These are phyloP conservation scores for Synergus japonicus DNA, from an alignment of 2,888 invertebrate species.

Conservation along the genomic window DNA sequence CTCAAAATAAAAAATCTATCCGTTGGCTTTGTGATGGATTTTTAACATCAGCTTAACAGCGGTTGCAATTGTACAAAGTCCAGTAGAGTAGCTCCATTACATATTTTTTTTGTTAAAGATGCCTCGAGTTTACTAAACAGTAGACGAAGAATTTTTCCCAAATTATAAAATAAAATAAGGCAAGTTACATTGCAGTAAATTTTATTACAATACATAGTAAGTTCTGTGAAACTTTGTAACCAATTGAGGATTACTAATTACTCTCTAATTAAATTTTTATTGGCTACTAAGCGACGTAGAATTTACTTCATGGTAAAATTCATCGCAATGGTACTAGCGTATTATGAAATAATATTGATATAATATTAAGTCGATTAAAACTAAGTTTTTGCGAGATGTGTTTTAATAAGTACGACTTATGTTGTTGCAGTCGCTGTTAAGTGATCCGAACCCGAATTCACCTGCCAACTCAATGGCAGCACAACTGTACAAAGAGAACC, in stretches of 20 bases:
- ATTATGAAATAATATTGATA: slow-evolving; percentile 39
- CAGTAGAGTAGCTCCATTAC: neutral
- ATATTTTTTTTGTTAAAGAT: neutral
- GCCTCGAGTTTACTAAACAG: neutral
- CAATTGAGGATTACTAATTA: neutral
- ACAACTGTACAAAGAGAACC: slow-evolving; percentile 99
- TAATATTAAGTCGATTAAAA: neutral
- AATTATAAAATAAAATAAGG: neutral
- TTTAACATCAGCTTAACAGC: slow-evolving; percentile 70
- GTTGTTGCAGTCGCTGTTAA: slow-evolving; percentile 94
- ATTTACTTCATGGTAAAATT: neutral
- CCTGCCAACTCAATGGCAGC: slow-evolving; percentile 99
- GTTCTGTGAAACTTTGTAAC: neutral
- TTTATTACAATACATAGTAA: neutral
- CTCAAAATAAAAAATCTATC: too few species aligned
- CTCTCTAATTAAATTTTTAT: neutral
- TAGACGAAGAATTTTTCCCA: neutral
- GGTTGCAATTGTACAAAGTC: slow-evolving; percentile 76
- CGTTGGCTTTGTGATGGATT: neutral
- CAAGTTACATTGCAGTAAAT: neutral
- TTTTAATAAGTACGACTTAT: slow-evolving; percentile 64
- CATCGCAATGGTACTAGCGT: neutral
- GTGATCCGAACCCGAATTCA: slow-evolving; percentile 99
- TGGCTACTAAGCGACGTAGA: neutral
- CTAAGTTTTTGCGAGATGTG: neutral